A percentile compares a stretch with the other conserved stretches of the same genome.
phyloP scores from a whole-genome alignment of 2,888 invertebrate species.

The Girardia tigrina region DNA sequence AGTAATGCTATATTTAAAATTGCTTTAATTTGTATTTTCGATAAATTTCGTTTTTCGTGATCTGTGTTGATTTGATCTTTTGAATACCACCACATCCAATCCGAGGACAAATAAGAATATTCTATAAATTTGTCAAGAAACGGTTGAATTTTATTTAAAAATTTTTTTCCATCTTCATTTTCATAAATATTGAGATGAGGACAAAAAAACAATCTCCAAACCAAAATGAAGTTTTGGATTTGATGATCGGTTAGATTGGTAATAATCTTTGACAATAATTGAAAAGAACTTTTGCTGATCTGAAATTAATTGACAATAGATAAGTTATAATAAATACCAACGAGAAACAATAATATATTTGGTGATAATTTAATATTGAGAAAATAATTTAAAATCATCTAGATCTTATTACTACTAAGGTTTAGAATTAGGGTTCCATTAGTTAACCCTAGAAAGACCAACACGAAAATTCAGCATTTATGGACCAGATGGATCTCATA shows the following conservation, averaged over 20 bases:
- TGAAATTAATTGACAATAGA: no score
- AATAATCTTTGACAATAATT: background rate
- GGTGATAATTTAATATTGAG: no score
- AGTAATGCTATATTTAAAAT: background rate
- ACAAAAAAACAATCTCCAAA: background rate
- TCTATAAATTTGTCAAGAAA: conserved; percentile 7
- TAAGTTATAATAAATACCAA: no score
- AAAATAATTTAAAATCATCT: no score
- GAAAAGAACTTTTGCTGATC: background rate
- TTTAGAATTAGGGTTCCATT: no score
- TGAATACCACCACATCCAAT: conserved; percentile 7
- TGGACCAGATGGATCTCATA: no score
- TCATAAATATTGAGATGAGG: background rate
- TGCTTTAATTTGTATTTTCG: conserved; percentile 3
- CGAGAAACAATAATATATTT: no score
- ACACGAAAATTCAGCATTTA: no score
- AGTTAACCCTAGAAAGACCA: no score
- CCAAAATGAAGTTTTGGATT: background rate
- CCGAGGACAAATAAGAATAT: background rate
- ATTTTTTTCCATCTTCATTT: background rate
- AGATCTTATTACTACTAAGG: no score
- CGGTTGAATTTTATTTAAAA: conserved; percentile 19
- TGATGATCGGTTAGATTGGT: background rate
- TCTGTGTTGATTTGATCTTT: background rate
- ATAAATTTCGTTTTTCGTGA: conserved; percentile 20